A percentile compares a stretch with the other conserved stretches of the same genome.
These are phyloP conservation scores for Caenorhabditis remanei DNA, from an alignment of 1,140 invertebrate genomes.

Conservation along the genomic window DNA sequence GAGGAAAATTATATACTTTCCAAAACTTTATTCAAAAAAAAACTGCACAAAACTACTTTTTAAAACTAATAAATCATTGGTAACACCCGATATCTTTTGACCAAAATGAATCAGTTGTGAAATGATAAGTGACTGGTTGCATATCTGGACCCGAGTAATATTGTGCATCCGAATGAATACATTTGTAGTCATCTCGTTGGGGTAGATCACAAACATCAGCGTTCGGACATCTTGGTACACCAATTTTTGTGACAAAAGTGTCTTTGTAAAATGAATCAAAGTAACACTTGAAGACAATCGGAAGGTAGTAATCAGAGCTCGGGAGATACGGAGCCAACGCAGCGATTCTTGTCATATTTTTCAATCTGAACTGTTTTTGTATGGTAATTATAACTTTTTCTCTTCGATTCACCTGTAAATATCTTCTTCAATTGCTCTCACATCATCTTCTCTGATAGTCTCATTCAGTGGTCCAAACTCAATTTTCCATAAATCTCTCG, in stretches of 20 bases:
- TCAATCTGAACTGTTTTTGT: neutral
- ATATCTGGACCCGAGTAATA: conserved; percentile 23
- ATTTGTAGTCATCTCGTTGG: conserved; percentile 37
- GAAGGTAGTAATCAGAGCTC: conserved; percentile 29
- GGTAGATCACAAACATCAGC: conserved; percentile 33
- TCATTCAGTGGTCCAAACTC: conserved; percentile 23
- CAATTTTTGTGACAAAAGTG: neutral
- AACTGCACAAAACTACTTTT: too few species aligned
- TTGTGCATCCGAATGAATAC: conserved; percentile 29
- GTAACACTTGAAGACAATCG: conserved; percentile 35
- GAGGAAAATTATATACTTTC: too few species aligned
- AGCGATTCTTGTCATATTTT: neutral
- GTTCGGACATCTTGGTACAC: neutral
- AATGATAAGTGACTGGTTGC: conserved; percentile 44
- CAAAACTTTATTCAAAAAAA: too few species aligned
- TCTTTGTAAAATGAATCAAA: conserved; percentile 25
- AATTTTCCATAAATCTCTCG: conserved; percentile 21
- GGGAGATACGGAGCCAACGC: neutral
- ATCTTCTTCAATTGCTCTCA: conserved; percentile 27
- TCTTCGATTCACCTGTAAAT: neutral
- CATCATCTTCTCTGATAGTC: conserved; percentile 5
- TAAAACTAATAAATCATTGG: neutral
- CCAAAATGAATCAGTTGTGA: conserved; percentile 1
- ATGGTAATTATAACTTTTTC: neutral
- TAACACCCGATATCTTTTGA: conserved; percentile 25